phyloP scores from a whole-genome alignment of 2,888 invertebrate genomes.

The Leptopilina syphax region DNA sequence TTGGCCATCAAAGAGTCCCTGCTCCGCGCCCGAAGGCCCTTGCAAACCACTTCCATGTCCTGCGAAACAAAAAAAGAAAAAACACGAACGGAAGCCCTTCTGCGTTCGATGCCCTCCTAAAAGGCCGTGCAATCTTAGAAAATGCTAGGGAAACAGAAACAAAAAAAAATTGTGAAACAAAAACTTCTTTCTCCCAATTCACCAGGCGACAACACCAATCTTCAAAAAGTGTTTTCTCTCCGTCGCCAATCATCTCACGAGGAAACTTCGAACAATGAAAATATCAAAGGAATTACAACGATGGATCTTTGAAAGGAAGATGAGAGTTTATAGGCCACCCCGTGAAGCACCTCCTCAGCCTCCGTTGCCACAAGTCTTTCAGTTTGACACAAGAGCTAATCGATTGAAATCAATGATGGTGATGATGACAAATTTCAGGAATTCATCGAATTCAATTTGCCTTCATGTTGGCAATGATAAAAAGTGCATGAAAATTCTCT shows the following conservation, averaged over 20 bases:
- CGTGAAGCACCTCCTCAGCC: not conserved
- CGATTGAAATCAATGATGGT: not conserved
- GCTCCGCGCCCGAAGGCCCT: slow-evolving; percentile 65
- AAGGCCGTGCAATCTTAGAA: slow-evolving; percentile 65
- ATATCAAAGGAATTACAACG: not conserved
- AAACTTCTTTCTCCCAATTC: no score
- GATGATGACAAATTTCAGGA: not conserved
- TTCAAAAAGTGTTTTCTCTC: not conserved
- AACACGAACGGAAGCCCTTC: slow-evolving; percentile 64
- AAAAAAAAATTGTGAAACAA: no score
- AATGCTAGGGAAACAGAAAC: slow-evolving; percentile 60
- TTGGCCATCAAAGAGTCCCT: slow-evolving; percentile 62
- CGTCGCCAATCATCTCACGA: not conserved
- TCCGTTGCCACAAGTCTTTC: not conserved
- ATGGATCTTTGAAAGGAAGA: not conserved
- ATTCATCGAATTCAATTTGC: not conserved
- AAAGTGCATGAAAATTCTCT: not conserved
- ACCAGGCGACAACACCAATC: not conserved
- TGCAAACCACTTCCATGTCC: slow-evolving; percentile 63
- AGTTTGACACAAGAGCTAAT: not conserved
- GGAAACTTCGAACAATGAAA: not conserved
- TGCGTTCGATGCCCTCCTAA: slow-evolving; percentile 71
- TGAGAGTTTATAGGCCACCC: not conserved
- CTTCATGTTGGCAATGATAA: not conserved
- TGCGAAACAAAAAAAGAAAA: slow-evolving; percentile 64